These are phyloP conservation scores for Hydropsyche tenuis DNA, from an alignment of 1,140 invertebrate genomes.

Conservation along the genomic window DNA sequence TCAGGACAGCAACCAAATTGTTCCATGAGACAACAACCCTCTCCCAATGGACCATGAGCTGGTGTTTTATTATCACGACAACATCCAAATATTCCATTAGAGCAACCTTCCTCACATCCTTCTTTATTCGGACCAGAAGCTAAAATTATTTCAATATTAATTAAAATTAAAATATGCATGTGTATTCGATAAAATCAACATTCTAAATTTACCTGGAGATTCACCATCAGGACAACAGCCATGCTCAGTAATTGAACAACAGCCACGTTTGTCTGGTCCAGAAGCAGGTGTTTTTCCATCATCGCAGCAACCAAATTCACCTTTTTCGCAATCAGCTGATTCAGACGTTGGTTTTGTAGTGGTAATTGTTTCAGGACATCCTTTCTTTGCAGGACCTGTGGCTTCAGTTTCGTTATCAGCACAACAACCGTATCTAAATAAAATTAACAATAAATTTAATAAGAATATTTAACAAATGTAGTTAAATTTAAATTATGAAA, in stretches of 20 bases:
- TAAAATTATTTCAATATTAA: constrained; percentile 46
- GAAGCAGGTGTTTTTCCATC: constrained; percentile 74
- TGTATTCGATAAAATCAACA: constrained; percentile 44
- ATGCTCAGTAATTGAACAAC: constrained; percentile 76
- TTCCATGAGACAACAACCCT: constrained; percentile 82
- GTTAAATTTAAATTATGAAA: neutral
- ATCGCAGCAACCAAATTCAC: constrained; percentile 78
- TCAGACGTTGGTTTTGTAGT: neutral
- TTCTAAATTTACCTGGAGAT: constrained; percentile 68
- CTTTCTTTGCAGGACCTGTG: constrained; percentile 69
- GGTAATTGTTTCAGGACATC: constrained; percentile 63
- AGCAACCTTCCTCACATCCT: constrained; percentile 78
- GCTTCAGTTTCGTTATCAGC: constrained; percentile 75
- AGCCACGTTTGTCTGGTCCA: constrained; percentile 76
- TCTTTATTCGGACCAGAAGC: constrained; percentile 72
- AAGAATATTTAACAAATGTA: neutral
- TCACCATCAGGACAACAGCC: constrained; percentile 90
- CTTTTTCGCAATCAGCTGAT: constrained; percentile 60
- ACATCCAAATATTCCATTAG: constrained; percentile 81
- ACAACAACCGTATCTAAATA: constrained; percentile 75
- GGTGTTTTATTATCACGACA: constrained; percentile 85
- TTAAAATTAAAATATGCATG: neutral
- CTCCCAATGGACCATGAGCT: constrained; percentile 80
- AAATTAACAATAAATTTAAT: neutral
- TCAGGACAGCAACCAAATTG: constrained; percentile 88